Conservation (phyloP, 2,797 vertebrate genomes). For the Bryconaethiops microstoma region DNA sequence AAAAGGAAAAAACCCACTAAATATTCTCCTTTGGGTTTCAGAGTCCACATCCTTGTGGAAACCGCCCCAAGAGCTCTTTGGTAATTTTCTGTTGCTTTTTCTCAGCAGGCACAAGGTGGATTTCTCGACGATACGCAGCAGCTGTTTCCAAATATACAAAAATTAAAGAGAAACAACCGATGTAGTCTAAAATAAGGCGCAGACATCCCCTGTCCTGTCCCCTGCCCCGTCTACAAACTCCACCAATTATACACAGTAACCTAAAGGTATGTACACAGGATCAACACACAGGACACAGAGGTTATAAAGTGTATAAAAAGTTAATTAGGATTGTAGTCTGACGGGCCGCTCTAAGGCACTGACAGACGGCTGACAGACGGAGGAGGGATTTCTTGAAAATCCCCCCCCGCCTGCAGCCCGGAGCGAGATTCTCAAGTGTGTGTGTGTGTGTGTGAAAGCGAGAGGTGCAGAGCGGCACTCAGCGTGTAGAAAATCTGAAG, state of each 20-base stretch:
- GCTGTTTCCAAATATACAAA: slow-evolving; percentile 43
- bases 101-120: slow-evolving; percentile 50
- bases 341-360: background rate
- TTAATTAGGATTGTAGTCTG: slow-evolving; percentile 24
- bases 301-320: slow-evolving; percentile 3
- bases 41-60: background rate
- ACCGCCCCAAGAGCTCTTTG: slow-evolving; percentile 36
- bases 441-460: too few relatives aligned
- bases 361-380: too few relatives aligned
- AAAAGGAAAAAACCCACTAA: background rate
- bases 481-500: background rate
- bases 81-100: slow-evolving; percentile 6
- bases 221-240: slow-evolving; percentile 20
- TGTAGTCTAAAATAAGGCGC: background rate
- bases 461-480: background rate
- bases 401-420: too few relatives aligned
- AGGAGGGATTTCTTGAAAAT: too few relatives aligned
- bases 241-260: slow-evolving; percentile 15
- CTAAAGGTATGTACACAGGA: background rate
- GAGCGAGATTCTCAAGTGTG: too few relatives aligned
- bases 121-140: slow-evolving; percentile 25
- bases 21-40: background rate
- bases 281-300: background rate
- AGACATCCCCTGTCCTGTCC: background rate
- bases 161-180: background rate